Evolutionary conservation across 2,113 vertebrate genomes (phyloP).

Genomic region (Fregata magnificens): DNA sequence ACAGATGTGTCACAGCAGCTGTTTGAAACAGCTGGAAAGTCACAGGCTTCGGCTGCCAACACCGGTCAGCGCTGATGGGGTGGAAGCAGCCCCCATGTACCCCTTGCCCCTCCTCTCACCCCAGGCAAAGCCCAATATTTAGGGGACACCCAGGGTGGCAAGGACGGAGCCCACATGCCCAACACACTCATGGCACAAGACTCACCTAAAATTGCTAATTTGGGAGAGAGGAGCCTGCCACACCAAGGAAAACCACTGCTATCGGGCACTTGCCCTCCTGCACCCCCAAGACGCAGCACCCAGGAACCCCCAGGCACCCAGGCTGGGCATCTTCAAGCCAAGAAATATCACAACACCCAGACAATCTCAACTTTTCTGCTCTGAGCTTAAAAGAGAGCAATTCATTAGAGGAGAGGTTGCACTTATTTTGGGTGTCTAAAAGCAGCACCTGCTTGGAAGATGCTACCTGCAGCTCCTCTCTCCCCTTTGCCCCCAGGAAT

Average conservation of each 20-base stretch:
- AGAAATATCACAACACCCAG: neutral
- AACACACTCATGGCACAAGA: accelerated
- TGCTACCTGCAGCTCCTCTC: neutral
- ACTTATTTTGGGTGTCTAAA: accelerated
- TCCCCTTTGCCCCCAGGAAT: neutral
- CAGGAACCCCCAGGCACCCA: neutral
- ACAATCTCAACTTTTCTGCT: accelerated
- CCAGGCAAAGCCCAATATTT: neutral
- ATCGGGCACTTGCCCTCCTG: accelerated
- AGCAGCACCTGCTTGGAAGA: neutral
- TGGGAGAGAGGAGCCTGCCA: neutral
- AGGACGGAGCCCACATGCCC: accelerated
- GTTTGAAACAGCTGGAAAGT: neutral
- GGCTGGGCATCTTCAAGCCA: neutral
- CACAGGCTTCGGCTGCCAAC: neutral
- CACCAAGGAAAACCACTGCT: neutral
- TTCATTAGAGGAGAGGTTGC: accelerated
- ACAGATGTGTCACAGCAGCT: accelerated
- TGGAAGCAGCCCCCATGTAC: accelerated
- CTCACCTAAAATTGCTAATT: accelerated
- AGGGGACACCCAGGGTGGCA: neutral
- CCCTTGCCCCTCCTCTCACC: too few species aligned
- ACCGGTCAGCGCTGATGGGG: accelerated
- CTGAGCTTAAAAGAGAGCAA: accelerated
- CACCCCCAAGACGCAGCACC: neutral